Conservation (phyloP, 2,113 vertebrate genomes). For the Austrofundulus limnaeus region DNA sequence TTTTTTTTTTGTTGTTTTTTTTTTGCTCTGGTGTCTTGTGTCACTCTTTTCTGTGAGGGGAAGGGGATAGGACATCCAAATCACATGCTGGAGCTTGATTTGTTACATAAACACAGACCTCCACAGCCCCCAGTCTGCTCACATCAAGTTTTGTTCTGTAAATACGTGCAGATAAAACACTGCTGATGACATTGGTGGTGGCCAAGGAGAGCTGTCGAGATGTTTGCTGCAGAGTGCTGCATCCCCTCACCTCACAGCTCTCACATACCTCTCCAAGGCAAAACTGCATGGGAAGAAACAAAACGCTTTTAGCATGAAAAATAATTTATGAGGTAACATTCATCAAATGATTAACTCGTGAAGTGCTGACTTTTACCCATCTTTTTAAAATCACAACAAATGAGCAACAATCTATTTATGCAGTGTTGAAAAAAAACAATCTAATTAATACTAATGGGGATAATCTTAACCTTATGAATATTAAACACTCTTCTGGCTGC, state of each 20-base stretch:
- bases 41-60: slow-evolving; percentile 65
- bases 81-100: slow-evolving; percentile 73
- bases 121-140: slow-evolving; percentile 66
- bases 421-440: slow-evolving; percentile 2
- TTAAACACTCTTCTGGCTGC: slow-evolving; percentile 49
- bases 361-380: neutral
- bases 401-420: neutral
- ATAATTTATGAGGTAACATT: neutral
- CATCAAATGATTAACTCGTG: too few relatives aligned
- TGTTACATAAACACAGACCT: slow-evolving; percentile 77
- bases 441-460: slow-evolving; percentile 27
- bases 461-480: slow-evolving; percentile 61
- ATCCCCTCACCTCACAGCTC: slow-evolving; percentile 49
- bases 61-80: slow-evolving; percentile 43
- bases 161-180: slow-evolving; percentile 54
- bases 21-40: slow-evolving; percentile 67
- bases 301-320: too few relatives aligned
- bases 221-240: slow-evolving; percentile 49
- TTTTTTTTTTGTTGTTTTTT: too few relatives aligned
- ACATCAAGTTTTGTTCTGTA: slow-evolving; percentile 70
- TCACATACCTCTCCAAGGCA: slow-evolving; percentile 49
- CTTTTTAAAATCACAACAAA: neutral
- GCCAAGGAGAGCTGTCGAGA: slow-evolving; percentile 66
- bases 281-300: slow-evolving; percentile 23
- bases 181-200: slow-evolving; percentile 63